Percentiles rank a stretch among this genome's conserved stretches.
These are phyloP conservation scores for Zaprionus camerounensis DNA, from an alignment of 1,140 invertebrate species.

Conservation along the genomic window DNA sequence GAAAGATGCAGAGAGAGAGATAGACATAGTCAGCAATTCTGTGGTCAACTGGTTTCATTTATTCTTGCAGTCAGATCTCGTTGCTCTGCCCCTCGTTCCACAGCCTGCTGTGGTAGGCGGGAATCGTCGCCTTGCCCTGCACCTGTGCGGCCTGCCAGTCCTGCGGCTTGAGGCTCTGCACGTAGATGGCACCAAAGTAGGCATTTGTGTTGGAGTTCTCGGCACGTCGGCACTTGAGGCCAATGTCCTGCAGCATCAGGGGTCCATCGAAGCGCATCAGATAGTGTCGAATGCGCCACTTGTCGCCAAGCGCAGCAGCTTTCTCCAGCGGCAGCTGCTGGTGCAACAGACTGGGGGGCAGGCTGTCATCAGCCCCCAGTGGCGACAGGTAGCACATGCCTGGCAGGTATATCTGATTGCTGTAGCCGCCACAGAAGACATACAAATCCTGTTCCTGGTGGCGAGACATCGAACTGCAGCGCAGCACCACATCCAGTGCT, in stretches of 20 bases:
- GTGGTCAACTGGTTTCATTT: conserved; percentile 13
- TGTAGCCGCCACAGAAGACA: conserved; percentile 65
- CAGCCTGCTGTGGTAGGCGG: conserved; percentile 21
- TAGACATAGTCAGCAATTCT: not conserved
- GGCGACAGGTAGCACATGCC: conserved; percentile 55
- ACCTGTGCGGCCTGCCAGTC: conserved; percentile 9
- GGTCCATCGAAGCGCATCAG: conserved; percentile 62
- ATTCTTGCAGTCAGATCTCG: not conserved
- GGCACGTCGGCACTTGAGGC: conserved; percentile 51
- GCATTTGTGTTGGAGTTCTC: conserved; percentile 7
- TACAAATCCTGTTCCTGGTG: conserved; percentile 41
- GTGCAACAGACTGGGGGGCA: conserved; percentile 24
- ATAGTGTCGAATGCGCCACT: conserved; percentile 73
- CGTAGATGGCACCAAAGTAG: conserved; percentile 66
- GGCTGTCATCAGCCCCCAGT: not conserved
- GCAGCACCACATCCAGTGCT: conserved; percentile 51
- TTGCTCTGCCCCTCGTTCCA: conserved; percentile 15
- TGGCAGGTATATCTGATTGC: conserved; percentile 19
- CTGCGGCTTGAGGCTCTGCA: conserved; percentile 45
- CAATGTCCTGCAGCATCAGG: conserved; percentile 64
- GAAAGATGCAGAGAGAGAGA: not conserved
- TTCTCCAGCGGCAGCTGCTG: conserved; percentile 38
- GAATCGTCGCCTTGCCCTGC: conserved; percentile 23
- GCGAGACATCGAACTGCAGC: conserved; percentile 8
- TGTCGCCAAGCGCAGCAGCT: conserved; percentile 19